These are phyloP conservation scores for Emydocephalus ijimae DNA, from an alignment of 2,113 vertebrate species.

Conservation along the genomic window DNA sequence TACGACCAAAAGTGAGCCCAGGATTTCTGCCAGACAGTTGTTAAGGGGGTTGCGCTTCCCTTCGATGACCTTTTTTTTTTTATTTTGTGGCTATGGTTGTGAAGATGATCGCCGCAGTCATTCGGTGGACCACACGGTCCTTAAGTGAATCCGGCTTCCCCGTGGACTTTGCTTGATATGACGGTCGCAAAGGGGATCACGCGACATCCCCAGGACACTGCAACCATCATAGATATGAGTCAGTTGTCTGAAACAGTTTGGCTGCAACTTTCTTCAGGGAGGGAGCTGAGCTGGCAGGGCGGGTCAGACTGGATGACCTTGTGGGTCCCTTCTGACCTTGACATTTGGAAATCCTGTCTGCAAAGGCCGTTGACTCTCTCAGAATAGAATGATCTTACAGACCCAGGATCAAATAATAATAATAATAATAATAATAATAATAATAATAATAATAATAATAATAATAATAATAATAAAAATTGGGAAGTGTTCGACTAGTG, in stretches of 20 bases:
- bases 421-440: too few species aligned
- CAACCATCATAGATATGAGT: background rate
- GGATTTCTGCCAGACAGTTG: background rate
- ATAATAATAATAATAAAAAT: too few species aligned
- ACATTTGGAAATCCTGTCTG: background rate
- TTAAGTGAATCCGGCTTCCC: too few species aligned
- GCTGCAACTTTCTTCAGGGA: background rate
- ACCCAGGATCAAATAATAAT: too few species aligned
- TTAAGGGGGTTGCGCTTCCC: too few species aligned
- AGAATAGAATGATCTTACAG: too few species aligned
- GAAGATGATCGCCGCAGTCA: background rate
- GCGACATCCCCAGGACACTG: rapidly evolving
- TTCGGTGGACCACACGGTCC: background rate
- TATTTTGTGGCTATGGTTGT: background rate
- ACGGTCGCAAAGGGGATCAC: too few species aligned
- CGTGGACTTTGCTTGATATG: too few species aligned
- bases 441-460: too few species aligned
- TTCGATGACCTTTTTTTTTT: background rate
- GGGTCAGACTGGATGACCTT: background rate
- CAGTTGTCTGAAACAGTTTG: background rate
- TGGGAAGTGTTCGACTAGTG: too few species aligned
- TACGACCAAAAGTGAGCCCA: background rate
- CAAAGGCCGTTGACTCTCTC: too few species aligned
- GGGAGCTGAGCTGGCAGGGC: background rate
- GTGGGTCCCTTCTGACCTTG: background rate